Base-by-base conservation (phyloP, 2,888 invertebrate species). In the Eubasilissa splendida region DNA sequence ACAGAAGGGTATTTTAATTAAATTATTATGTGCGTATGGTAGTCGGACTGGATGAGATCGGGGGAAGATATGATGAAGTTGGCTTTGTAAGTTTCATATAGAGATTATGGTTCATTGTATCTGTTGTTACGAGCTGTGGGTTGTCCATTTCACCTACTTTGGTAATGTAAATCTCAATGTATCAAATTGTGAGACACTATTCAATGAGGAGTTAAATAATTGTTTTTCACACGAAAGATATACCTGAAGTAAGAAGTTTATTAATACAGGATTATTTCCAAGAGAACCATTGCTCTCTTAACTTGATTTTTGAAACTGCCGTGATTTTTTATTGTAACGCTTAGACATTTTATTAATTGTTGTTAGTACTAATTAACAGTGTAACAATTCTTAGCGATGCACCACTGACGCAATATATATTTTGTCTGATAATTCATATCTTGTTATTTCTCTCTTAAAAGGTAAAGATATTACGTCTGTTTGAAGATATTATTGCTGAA, bases 1-100 rank as follows among this genome's bases (percentile, higher is more conserved):
- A n/a, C 31, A 4, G 50, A 59, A 70, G 77, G 70, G 70, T 77
- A 59, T 77, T 59, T 58, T 71, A 42, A 52, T 68, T 68, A 33
- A 68, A 68, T 68, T 50, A 68, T 68, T 68, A 68, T 68, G 68
- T 63, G 63, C 63, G 54, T 42, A 42, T 42, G 42, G 42, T 73
- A 14, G 54, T 50, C 74, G 74, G 59, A 14, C 11, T 42, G 22
- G 42, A 76, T 22, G 50, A 22, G 31, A 63, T 52, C n/a, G 14
- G 12, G 60, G 11, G 14, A 11, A 31, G 7, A 9, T 63, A 63
- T 14, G 70, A 53, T 54, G 53, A 10, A 22, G 53, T 53, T 14
- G 52, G 70, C 22, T 70, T 70, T 54, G 70, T 33, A 53, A 11
- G 54, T 70, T 33, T 70, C 53, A 10, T 3, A 54, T 70, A 53